Evolutionary conservation across 1,140 invertebrate species (phyloP), one percentile per base, ranked within the genome.

Genomic region (Ganaspis sp.): DNA sequence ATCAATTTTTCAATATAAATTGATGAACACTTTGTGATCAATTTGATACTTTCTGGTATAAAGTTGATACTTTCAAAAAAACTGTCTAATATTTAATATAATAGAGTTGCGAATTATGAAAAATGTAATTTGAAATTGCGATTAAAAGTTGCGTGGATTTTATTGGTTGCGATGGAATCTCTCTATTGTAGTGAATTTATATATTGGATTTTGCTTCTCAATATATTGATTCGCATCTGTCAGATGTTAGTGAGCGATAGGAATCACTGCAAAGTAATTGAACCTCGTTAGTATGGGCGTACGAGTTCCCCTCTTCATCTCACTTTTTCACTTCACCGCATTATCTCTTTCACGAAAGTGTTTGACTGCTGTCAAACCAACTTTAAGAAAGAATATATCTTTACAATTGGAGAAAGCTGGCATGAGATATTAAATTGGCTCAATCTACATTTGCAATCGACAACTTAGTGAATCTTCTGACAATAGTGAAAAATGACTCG

Each of bases 281-380:
- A 76, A 71, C 73, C 79, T 85, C 83, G 85, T 86, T 85, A 84
- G 78, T 76, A 37, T 73, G 76, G 38, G 70, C 64, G 70, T 72
- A 77, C 71, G 73, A 74, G 72, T 83, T 73, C 75, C 72, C 71
- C 40, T n/a, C 40, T 77, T 79, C 23, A 75, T 79, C 77, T 79
- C 64, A 53, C 73, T 77, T 77, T 78, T 81, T 79, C 76, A 38
- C 38, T 38, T 17, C 40, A n/a, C 45, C 12, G 58, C 58, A 29
- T 29, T 64, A 64, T 64, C 58, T 29, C 26, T 64, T 64, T 29
- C 58, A 29, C 58, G 58, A 64, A 29, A 64, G 58, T 64, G 58
- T 64, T 64, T 64, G 58, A 34, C 23, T 64, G 26, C 58, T 34
- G 58, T 64, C 58, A 29, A 64, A 29, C 15, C 58, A 64, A 64